A percentile compares a stretch with the other conserved stretches of the same genome.
These are phyloP conservation scores for Gobio occitaniae DNA, from an alignment of 2,797 vertebrate genomes.

Conservation along the genomic window DNA sequence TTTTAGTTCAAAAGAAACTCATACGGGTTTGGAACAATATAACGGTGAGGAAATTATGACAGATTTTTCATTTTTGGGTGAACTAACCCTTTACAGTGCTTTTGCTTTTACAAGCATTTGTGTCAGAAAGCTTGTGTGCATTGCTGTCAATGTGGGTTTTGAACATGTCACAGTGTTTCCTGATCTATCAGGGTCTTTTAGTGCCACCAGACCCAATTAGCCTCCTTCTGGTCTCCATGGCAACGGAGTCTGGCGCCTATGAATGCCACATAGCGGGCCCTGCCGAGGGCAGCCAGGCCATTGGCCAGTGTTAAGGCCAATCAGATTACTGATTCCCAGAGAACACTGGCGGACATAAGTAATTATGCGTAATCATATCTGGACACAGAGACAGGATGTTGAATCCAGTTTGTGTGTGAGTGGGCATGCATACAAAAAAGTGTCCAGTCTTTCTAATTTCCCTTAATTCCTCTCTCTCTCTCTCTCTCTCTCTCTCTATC, in stretches of 20 bases:
- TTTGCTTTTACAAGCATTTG: constrained; percentile 38
- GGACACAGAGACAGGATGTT: constrained; percentile 53
- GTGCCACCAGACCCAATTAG: constrained; percentile 78
- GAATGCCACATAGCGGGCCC: constrained; percentile 73
- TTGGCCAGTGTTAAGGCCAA: constrained; percentile 75
- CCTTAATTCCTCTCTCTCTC: neutral
- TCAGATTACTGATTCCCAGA: constrained; percentile 76
- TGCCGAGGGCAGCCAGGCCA: constrained; percentile 68
- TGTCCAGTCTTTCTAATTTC: constrained; percentile 20
- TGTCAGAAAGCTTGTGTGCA: constrained; percentile 36
- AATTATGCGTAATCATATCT: constrained; percentile 69
- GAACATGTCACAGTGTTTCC: constrained; percentile 45
- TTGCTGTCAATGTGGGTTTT: constrained; percentile 23
- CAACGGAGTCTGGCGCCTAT: constrained; percentile 68
- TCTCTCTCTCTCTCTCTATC: constrained; percentile 37
- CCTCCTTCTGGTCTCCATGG: constrained; percentile 77
- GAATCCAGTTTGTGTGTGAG: constrained; percentile 43
- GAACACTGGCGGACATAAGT: constrained; percentile 70
- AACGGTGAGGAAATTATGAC: too few species aligned
- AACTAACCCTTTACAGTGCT: constrained; percentile 1
- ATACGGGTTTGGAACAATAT: too few species aligned
- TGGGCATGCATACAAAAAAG: neutral
- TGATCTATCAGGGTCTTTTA: constrained; percentile 67
- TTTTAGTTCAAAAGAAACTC: too few species aligned
- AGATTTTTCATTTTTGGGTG: too few species aligned